Evolutionary conservation across 2,113 vertebrate genomes (phyloP), one percentile per base, ranked within the genome.

Genomic region (Eurystomus gularis): DNA sequence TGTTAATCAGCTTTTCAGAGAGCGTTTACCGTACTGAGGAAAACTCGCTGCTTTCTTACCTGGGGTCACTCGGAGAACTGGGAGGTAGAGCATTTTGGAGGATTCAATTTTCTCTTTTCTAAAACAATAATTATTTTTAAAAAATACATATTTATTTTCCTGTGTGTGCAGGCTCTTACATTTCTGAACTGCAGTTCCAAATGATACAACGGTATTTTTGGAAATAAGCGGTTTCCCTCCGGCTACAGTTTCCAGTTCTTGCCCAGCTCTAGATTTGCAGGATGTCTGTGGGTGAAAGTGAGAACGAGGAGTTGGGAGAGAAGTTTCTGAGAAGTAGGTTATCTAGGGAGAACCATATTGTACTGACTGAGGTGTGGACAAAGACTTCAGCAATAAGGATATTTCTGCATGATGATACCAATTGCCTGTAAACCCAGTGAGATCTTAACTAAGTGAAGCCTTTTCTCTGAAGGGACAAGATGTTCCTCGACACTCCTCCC

Each of bases 221-320:
- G 75, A 91, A 93, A 48, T 46, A 70, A 83, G 21, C 24, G 15
- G 16, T 92, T 95, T 93, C 55, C 75, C 48, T 83, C 35, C 72
- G 85, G 68, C 29, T 92, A 49, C 13, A 25, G 21, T 81, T 96
- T 78, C 26, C 39, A 71, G 17, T 79, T 94, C 72, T 88, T 77
- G 17, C 76, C 26, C 23, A 90, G n/a, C 68, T 92, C 79, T 92
- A 88, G 75, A 78, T 93, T 81, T 92, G 26, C 76, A 96, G 86
- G 88, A 92, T 93, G 60, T 90, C 54, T 71, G 91, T 95, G 93
- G 82, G 82, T 82, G 83, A 82, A 96, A 78, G 83, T 83, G 86
- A 93, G 83, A 96, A 93, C 33, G 46, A 84, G 31, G 66, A 86
- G 65, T 25, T 90, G 54, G 26, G 18, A 73, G 42, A 91, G 88